phyloP scores from a whole-genome alignment of 1,140 invertebrate genomes.

The Micrasema longulum region DNA sequence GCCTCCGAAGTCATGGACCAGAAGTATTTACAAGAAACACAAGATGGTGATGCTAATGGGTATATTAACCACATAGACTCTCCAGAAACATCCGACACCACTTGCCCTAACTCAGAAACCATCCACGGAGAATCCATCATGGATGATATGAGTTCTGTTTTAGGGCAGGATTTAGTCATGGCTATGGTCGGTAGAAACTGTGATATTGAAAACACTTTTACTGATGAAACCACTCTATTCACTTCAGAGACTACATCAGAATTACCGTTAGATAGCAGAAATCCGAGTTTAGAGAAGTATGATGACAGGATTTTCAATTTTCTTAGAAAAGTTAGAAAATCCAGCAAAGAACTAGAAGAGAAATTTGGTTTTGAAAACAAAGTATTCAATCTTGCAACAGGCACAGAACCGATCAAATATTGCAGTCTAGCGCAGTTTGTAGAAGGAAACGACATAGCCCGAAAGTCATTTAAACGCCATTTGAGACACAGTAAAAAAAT shows the following conservation, averaged over 20 bases:
- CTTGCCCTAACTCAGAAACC: slow-evolving; percentile 73
- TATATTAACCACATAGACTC: slow-evolving; percentile 84
- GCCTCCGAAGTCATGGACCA: slow-evolving; percentile 73
- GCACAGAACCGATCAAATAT: slow-evolving; percentile 72
- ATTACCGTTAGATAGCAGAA: slow-evolving; percentile 65
- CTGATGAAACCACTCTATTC: slow-evolving; percentile 72
- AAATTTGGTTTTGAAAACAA: slow-evolving; percentile 77
- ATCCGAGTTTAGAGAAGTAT: slow-evolving; percentile 64
- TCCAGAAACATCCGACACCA: slow-evolving; percentile 81
- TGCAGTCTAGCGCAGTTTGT: slow-evolving; percentile 82
- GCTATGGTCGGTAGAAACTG: slow-evolving; percentile 74
- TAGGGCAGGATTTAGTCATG: slow-evolving; percentile 74
- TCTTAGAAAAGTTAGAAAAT: slow-evolving; percentile 63
- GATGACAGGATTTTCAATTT: slow-evolving; percentile 65
- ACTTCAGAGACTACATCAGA: slow-evolving; percentile 71
- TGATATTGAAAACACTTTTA: slow-evolving; percentile 75
- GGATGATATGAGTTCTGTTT: slow-evolving; percentile 80
- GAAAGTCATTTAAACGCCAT: slow-evolving; percentile 76
- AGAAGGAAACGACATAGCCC: slow-evolving; percentile 83
- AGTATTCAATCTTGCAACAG: slow-evolving; percentile 72
- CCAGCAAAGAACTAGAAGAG: slow-evolving; percentile 66
- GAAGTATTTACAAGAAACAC: slow-evolving; percentile 63
- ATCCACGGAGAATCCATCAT: slow-evolving; percentile 80
- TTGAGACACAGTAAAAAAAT: slow-evolving; percentile 63
- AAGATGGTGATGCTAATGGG: slow-evolving; percentile 66